Conservation (phyloP, 2,113 vertebrate genomes). For the Hippoglossus stenolepis region DNA sequence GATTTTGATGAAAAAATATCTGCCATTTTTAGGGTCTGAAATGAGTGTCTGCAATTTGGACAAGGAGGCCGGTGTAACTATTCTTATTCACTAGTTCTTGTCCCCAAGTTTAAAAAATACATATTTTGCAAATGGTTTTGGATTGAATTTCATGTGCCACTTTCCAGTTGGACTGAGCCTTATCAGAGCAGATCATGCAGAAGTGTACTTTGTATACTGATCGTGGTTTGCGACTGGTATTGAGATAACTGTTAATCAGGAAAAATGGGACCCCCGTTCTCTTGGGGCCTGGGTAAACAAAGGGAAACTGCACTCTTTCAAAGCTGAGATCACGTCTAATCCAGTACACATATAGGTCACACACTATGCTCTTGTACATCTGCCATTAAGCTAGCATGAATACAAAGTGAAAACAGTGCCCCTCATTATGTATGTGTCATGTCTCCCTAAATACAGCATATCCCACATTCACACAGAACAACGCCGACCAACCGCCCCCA, state of each 20-base stretch:
- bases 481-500: constrained; percentile 26
- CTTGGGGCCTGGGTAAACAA: constrained; percentile 31
- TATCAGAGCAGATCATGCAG: constrained; percentile 4
- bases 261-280: constrained; percentile 11
- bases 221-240: constrained; percentile 6
- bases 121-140: not conserved
- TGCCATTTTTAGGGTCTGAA: too few relatives aligned
- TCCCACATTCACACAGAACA: constrained; percentile 27
- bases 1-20: too few relatives aligned
- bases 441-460: constrained; percentile 40
- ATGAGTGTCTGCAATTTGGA: too few relatives aligned
- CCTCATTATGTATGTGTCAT: constrained; percentile 59
- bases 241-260: constrained; percentile 21
- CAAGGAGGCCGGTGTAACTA: too few relatives aligned
- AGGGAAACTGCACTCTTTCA: constrained; percentile 33
- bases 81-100: not conserved
- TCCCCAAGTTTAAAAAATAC: not conserved
- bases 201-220: not conserved
- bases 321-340: constrained; percentile 53
- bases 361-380: constrained; percentile 58
- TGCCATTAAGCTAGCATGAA: constrained; percentile 66
- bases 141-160: not conserved
- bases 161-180: not conserved
- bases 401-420: constrained; percentile 65
- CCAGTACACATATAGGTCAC: constrained; percentile 73